Base-by-base conservation (phyloP, 2,888 invertebrate genomes). In the Tiphia femorata region DNA sequence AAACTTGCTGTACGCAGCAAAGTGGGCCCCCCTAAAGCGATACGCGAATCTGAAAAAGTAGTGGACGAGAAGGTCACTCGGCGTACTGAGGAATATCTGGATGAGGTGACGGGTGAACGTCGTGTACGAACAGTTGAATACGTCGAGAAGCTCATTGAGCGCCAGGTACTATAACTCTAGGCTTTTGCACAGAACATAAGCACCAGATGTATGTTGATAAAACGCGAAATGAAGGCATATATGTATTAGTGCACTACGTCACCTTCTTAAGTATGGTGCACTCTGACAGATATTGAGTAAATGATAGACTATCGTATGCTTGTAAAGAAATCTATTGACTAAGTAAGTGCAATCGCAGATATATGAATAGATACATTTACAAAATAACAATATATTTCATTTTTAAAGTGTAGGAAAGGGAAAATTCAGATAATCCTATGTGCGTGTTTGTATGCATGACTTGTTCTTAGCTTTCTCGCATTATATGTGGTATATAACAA, bases 81-180 rank as follows among this genome's bases (percentile, higher is more conserved):
- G 62, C 91, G 92, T 84, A 95, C 95, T 66, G 95, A 95, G 87
- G 95, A 95, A 86, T 94, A 91, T 86, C 85, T 92, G 78, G 94
- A 95, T 86, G 94, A 94, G 77, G 86, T 88, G 75, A 94, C 94
- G 75, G 95, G 95, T 79, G 92, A 92, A 85, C 90, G 90, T 84
- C 91, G 91, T 86, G 91, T 95, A 84, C 90, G 95, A 86, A 95
- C 95, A 78, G 91, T 95, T 86, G 94, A 95, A 88, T 94, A 94
- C 88, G 93, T 95, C 86, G 95, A 95, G 89, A 95, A 95, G 89
- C 91, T 94, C 86, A 94, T 95, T 87, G 95, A 95, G 87, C 94
- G 92, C 89, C 95, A 95, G 95, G 95, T 95, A 94, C 74, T 75
- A 73, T 64, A 58, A 52, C 57, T 48, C 42, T 64, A 64, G 53